Conservation (phyloP, 2,888 invertebrate species). For the Eupeodes luniger region DNA sequence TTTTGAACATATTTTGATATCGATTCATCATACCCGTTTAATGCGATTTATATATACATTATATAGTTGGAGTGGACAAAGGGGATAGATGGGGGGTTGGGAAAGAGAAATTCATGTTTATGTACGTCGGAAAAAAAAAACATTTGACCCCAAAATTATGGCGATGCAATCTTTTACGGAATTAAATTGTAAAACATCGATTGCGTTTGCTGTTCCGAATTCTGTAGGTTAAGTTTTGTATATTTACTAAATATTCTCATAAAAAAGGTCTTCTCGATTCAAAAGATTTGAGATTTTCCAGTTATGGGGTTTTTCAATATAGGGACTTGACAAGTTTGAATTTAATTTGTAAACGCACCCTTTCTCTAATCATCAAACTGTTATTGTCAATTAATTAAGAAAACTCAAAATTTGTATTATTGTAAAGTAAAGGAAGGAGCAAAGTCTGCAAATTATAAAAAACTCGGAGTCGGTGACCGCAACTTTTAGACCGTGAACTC, state of each 20-base stretch:
- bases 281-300: too few relatives aligned
- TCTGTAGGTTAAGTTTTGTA: constrained; percentile 12
- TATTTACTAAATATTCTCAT: background rate
- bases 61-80: background rate
- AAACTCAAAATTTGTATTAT: too few relatives aligned
- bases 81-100: background rate
- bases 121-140: background rate
- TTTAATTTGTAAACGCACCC: too few relatives aligned
- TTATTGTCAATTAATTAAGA: too few relatives aligned
- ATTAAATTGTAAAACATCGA: constrained; percentile 53
- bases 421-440: too few relatives aligned
- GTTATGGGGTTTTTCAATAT: too few relatives aligned
- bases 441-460: too few relatives aligned
- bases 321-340: too few relatives aligned
- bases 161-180: constrained; percentile 53
- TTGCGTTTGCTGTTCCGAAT: constrained; percentile 39
- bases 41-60: constrained; percentile 47
- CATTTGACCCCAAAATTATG: constrained; percentile 22
- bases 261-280: too few relatives aligned
- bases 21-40: constrained; percentile 51
- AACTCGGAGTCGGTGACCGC: too few relatives aligned
- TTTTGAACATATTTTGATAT: constrained; percentile 56
- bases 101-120: background rate
- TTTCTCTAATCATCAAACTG: too few relatives aligned
- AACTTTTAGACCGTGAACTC: too few relatives aligned